Evolutionary conservation across 2,797 vertebrate species (phyloP).

Genomic region (Acridotheres tristis): DNA sequence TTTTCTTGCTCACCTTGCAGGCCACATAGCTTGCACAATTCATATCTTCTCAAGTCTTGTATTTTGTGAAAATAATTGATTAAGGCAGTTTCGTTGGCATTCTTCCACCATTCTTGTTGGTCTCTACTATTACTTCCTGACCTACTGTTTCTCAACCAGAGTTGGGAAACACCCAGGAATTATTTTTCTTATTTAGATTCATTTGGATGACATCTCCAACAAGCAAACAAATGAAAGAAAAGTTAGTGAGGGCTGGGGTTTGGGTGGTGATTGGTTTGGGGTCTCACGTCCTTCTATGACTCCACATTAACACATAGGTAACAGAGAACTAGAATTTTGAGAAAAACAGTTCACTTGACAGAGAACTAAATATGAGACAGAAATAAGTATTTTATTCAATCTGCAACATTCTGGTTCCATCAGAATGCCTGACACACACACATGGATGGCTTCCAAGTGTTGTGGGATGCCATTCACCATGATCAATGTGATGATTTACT

Average conservation of each 20-base stretch:
- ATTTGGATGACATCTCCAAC: not conserved
- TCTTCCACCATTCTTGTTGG: not conserved
- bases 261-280: not conserved
- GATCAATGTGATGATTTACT: not conserved
- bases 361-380: not conserved
- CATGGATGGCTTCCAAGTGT: not conserved
- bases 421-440: not conserved
- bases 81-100: not conserved
- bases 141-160: not conserved
- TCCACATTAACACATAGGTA: not conserved
- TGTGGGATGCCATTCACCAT: not conserved
- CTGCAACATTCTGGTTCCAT: not conserved
- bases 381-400: not conserved
- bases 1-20: not conserved
- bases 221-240: not conserved
- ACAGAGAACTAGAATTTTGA: not conserved
- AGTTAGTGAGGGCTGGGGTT: not conserved
- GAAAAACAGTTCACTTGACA: not conserved
- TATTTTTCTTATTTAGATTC: not conserved
- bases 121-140: not conserved
- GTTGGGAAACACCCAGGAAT: not conserved
- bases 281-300: not conserved
- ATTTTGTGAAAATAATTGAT: not conserved
- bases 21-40: not conserved
- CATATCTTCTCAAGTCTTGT: not conserved